Percentiles rank a stretch among this genome's conserved stretches.
Conservation (phyloP, 2,797 vertebrate species). For the Tarsius wallacei region DNA sequence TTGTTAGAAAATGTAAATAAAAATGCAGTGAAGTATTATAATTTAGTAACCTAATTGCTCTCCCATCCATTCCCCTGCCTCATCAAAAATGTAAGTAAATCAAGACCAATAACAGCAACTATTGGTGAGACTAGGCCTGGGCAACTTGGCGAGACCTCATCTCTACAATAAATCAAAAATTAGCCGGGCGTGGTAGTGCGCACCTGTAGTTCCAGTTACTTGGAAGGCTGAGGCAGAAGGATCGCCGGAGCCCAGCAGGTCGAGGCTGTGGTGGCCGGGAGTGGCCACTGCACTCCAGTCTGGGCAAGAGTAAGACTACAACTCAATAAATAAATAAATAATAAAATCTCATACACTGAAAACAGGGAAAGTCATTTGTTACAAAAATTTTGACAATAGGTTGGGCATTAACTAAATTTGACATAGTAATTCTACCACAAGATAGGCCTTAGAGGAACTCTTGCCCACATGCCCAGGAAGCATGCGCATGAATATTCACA, state of each 20-base stretch:
- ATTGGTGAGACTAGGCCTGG: background rate
- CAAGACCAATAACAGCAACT: background rate
- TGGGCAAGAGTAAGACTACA: no score
- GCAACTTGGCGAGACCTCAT: no score
- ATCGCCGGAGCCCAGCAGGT: no score
- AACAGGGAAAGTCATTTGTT: background rate
- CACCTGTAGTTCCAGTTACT: no score
- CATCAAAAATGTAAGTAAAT: background rate
- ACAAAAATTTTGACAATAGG: background rate
- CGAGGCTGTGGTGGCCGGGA: no score
- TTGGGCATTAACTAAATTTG: background rate
- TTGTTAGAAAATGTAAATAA: background rate
- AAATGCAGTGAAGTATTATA: background rate
- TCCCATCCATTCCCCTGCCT: accelerated
- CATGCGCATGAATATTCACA: background rate
- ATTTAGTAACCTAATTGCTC: background rate
- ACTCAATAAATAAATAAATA: no score
- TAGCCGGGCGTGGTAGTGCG: no score
- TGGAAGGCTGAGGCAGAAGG: no score
- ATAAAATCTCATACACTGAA: background rate
- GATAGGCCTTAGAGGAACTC: background rate
- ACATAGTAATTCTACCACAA: background rate
- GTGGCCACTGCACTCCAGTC: no score
- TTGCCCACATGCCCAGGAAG: background rate
- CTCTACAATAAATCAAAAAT: no score